Evolutionary conservation across 1,140 invertebrate genomes (phyloP).

Genomic region (Oedothorax gibbosus): DNA sequence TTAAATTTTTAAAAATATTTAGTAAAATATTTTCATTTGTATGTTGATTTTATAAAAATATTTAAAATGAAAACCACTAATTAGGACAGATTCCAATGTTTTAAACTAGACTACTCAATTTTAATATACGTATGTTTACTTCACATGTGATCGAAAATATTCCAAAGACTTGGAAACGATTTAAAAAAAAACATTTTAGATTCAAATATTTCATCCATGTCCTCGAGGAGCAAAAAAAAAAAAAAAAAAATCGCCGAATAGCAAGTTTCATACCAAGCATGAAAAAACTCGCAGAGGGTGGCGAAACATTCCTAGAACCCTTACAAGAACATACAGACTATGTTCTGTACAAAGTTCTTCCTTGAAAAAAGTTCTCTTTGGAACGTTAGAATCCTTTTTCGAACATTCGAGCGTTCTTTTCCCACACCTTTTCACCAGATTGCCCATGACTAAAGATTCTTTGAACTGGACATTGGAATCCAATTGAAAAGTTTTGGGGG

Average conservation of each 20-base stretch:
- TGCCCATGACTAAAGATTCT: neutral
- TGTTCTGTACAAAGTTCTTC: conserved; percentile 40
- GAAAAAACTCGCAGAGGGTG: neutral
- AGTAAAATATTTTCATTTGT: too few relatives aligned
- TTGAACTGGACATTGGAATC: conserved; percentile 45
- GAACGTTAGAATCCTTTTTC: conserved; percentile 38
- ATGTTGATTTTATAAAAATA: too few relatives aligned
- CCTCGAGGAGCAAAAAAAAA: conserved; percentile 7
- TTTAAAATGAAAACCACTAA: too few relatives aligned
- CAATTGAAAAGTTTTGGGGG: conserved; percentile 59
- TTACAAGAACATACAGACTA: conserved; percentile 28
- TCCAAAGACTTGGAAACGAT: conserved; percentile 2
- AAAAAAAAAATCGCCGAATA: conserved; percentile 28
- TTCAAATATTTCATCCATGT: conserved; percentile 21
- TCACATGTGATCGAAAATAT: neutral
- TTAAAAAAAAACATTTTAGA: too few relatives aligned
- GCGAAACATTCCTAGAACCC: conserved; percentile 30
- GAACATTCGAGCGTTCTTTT: conserved; percentile 4
- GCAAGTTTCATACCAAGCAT: conserved; percentile 28
- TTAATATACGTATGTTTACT: neutral
- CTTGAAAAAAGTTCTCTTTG: conserved; percentile 11
- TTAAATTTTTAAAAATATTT: too few relatives aligned
- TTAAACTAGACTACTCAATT: neutral
- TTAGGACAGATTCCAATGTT: neutral
- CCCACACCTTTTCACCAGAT: neutral